Evolutionary conservation across 2,888 invertebrate genomes (phyloP), one percentile per base, ranked within the genome.

Genomic region (Agonopterix subpropinquella): DNA sequence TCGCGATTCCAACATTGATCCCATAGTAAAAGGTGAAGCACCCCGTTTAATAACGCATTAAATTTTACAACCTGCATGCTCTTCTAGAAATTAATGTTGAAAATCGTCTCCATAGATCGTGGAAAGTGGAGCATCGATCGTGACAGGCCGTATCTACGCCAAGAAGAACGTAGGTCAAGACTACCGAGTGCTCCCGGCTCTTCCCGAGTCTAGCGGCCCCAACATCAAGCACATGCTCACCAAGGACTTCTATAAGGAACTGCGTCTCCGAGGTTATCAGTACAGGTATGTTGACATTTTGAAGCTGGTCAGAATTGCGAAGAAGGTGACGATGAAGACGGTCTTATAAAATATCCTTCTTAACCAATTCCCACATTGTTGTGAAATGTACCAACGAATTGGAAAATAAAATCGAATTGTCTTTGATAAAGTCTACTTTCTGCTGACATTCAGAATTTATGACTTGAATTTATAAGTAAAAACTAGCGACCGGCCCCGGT

Each of bases 241-340:
- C 2, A 91, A 89, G 57, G 94, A 93, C 73, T 89, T 94, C 65
- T 94, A 94, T 64, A 92, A 91, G 57, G 93, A 94, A 66, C 75
- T 95, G 44, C 86, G 91, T 55, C 89, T 95, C 1, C 89, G 94
- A 60, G 94, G 94, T 2, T 93, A 94, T 65, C 92, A 91, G 56
- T 92, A 92, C 66, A 77, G 86, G 89, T 92, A 58, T 11, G 11
- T 42, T 28, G 28, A 28, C 1, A 7, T 28, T 28, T 28, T 28
- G 28, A 28, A 28, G 28, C 28, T 28, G 28, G 28, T 28, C 28
- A 5, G 8, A 10, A 4, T 18, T 2, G 4, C 39, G n/a, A 39
- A 39, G 10, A 39, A 9, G 39, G 39, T 3, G 37, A 36, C 2
- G 37, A 9, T 3, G 37, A 10, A n/a, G 37, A 37, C 37, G 7